Percentiles rank a stretch among this genome's conserved stretches.
Conservation (phyloP, 2,888 invertebrate genomes). For the Drosophila ustulata region DNA sequence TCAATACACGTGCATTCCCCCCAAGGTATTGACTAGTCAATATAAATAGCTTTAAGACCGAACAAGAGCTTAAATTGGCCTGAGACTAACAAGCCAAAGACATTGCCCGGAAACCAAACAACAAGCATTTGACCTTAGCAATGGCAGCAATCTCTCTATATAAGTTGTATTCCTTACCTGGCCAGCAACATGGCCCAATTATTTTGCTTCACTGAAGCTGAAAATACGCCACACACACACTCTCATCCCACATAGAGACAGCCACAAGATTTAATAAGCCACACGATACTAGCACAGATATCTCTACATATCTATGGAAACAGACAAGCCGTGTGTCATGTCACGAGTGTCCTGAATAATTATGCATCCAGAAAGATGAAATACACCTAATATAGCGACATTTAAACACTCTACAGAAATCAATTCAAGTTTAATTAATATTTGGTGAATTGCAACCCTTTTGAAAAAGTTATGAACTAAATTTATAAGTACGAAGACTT, state of each 20-base stretch:
- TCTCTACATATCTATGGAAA: constrained; percentile 30
- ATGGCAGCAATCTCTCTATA: constrained; percentile 4
- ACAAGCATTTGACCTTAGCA: constrained; percentile 35
- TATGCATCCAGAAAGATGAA: constrained; percentile 35
- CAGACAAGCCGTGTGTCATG: constrained; percentile 45
- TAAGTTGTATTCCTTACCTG: constrained; percentile 39
- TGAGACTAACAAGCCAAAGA: constrained; percentile 32
- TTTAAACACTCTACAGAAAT: constrained; percentile 10
- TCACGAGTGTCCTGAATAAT: constrained; percentile 59
- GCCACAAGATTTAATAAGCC: constrained; percentile 67
- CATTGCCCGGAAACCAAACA: constrained; percentile 11
- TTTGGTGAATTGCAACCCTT: too few species aligned
- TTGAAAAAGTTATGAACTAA: too few species aligned
- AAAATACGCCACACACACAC: constrained; percentile 58
- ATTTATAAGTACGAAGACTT: too few species aligned
- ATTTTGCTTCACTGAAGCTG: constrained; percentile 74
- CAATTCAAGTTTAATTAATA: too few species aligned
- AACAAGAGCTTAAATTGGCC: constrained; percentile 36
- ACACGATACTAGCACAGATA: constrained; percentile 38
- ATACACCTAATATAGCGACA: not conserved
- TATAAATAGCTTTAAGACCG: constrained; percentile 47
- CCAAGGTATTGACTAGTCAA: constrained; percentile 20
- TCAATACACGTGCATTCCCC: constrained; percentile 16
- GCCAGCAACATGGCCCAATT: constrained; percentile 63
- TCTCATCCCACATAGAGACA: constrained; percentile 1